A percentile compares a stretch with the other conserved stretches of the same genome.
Evolutionary conservation across 2,888 invertebrate species (phyloP).

Genomic region (Athetis lepigone): DNA sequence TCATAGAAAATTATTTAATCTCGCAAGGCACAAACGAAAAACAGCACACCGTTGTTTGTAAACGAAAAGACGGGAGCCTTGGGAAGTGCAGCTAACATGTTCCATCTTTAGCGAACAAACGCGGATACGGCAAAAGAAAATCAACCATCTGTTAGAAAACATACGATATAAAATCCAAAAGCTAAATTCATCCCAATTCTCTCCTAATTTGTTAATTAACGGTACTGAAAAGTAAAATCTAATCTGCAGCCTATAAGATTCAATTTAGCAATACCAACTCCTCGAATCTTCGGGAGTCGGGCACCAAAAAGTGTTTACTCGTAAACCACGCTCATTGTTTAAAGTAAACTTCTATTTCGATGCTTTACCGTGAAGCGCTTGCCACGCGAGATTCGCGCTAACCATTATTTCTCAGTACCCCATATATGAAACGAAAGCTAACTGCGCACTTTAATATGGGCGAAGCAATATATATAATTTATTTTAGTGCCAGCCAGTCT

Average conservation of each 20-base stretch:
- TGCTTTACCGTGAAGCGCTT: constrained; percentile 82
- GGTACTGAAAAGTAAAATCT: constrained; percentile 65
- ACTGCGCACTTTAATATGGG: constrained; percentile 70
- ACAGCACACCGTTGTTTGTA: constrained; percentile 85
- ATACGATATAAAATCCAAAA: constrained; percentile 65
- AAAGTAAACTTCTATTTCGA: constrained; percentile 88
- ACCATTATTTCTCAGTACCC: constrained; percentile 80
- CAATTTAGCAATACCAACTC: constrained; percentile 61
- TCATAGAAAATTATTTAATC: constrained; percentile 84
- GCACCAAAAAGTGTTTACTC: constrained; percentile 84
- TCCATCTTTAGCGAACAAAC: constrained; percentile 77
- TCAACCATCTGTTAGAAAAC: constrained; percentile 55
- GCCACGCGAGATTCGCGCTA: constrained; percentile 76
- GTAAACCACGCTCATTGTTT: constrained; percentile 89
- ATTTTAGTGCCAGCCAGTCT: constrained; percentile 12
- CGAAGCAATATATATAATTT: constrained; percentile 25
- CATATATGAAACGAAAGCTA: constrained; percentile 73
- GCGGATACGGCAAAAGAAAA: constrained; percentile 56
- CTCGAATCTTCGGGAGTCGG: constrained; percentile 75
- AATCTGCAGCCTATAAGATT: constrained; percentile 64
- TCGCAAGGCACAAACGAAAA: constrained; percentile 80
- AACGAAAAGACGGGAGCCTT: constrained; percentile 83
- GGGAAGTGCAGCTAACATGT: constrained; percentile 83
- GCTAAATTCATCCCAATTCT: constrained; percentile 57
- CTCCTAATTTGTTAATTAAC: constrained; percentile 47